Base-by-base conservation (phyloP, 2,797 vertebrate species). In the Bovichtus diacanthus region DNA sequence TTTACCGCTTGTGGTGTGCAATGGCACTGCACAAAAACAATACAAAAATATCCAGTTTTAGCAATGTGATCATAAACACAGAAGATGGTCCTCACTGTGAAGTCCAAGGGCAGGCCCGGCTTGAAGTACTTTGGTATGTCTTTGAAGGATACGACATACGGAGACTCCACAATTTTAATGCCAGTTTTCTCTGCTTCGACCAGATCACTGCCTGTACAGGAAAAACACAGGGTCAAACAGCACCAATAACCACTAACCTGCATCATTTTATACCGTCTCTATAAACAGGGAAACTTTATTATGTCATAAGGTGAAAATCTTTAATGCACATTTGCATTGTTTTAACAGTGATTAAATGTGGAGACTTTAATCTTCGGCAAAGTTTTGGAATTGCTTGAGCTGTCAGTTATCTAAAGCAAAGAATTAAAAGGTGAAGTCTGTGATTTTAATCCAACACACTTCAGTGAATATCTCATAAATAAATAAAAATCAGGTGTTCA, bases 81-180 rank as follows among this genome's bases (percentile, higher is more conserved):
- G 16, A 39, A 0, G 21, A 10, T 0, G 12, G 19, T 44, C 13
- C 84, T 92, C 92, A 96, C 96, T 76, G 74, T 92, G 21, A 96
- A 25, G 62, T 91, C 90, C 10, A 95, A 93, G 0, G 95, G 95
- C 53, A 95, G 38, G 27, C 93, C 93, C 0, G 92, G 91, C 71
- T 95, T 96, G 88, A 91, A 96, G 88, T 90, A 94, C 64, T 82
- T 89, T 2, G 88, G 76, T 0, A 76, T 62, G 62, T 95, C 88
- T 73, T 71, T 90, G 78, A 96, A 93, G 62, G 90, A 87, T 0
- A 96, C 0, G 16, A 92, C 62, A 9, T 92, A 96, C 0, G 93
- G 93, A 13, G 94, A 92, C 9, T 83, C 77, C n/a, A 95, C 93
- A 0, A 96, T 92, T 67, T 91, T 93, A 61, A 96, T 95, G 18